A percentile compares a stretch with the other conserved stretches of the same genome.
phyloP scores from a whole-genome alignment of 2,113 vertebrate genomes.

The Mohoua ochrocephala region DNA sequence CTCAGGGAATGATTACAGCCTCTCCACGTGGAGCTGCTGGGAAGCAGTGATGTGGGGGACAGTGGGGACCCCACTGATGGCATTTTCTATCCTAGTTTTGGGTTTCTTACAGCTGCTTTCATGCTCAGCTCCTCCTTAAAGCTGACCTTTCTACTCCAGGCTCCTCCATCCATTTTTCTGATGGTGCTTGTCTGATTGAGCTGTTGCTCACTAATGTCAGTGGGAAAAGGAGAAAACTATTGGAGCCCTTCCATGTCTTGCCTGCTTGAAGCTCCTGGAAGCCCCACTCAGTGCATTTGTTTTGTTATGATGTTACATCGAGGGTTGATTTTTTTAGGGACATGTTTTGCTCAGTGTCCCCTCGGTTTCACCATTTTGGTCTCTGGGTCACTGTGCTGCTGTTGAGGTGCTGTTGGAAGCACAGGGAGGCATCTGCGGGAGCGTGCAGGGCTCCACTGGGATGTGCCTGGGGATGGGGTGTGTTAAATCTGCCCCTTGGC shows the following conservation, averaged over 20 bases:
- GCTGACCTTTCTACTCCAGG: neutral
- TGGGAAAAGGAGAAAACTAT: neutral
- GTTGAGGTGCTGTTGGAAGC: neutral
- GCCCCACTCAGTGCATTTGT: neutral
- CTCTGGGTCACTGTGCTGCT: neutral
- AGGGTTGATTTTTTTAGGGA: neutral
- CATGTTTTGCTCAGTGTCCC: neutral
- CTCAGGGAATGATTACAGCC: fast-evolving
- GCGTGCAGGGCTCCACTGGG: fast-evolving
- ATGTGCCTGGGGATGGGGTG: neutral
- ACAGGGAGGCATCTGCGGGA: neutral
- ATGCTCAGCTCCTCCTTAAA: neutral
- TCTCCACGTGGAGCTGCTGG: neutral
- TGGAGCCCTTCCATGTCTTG: neutral
- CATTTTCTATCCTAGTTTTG: neutral
- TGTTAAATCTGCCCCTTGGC: neutral
- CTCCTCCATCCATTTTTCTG: neutral
- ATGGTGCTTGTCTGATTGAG: neutral
- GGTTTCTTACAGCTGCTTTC: neutral
- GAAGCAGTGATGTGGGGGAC: neutral
- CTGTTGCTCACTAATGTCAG: neutral
- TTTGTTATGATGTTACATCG: neutral
- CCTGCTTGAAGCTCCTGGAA: neutral
- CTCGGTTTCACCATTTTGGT: neutral
- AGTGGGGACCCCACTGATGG: neutral